Conservation (phyloP, 2,797 vertebrate genomes). For the Triplophysa bombifrons region DNA sequence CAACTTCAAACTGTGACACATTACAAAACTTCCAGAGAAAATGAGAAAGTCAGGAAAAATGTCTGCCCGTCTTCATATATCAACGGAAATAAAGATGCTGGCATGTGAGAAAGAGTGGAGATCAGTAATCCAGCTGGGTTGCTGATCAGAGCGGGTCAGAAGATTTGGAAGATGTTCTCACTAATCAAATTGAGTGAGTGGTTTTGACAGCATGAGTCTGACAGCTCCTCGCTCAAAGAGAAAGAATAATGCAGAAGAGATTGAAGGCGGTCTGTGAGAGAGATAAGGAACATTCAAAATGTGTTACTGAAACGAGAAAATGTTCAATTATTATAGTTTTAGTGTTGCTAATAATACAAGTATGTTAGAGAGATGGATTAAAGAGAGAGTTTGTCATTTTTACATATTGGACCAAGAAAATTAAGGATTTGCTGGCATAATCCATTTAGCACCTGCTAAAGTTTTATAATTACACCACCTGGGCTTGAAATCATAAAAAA, state of each 20-base stretch:
- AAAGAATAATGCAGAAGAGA: constrained; percentile 11
- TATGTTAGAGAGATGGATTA: too few species aligned
- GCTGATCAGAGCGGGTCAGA: constrained; percentile 25
- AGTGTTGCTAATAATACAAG: background rate
- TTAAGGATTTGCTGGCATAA: too few species aligned
- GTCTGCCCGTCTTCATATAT: constrained; percentile 37
- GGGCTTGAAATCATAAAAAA: too few species aligned
- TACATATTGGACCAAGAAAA: too few species aligned
- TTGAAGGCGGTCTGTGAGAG: background rate
- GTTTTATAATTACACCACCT: too few species aligned
- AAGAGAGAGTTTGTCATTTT: too few species aligned
- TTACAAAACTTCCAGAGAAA: constrained; percentile 40
- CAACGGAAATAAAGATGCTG: constrained; percentile 13
- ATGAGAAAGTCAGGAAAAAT: constrained; percentile 28
- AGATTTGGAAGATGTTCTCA: constrained; percentile 30
- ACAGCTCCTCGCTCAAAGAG: constrained; percentile 35
- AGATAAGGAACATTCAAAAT: background rate
- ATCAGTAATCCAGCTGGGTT: constrained; percentile 16
- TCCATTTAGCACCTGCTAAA: too few species aligned
- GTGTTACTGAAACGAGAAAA: background rate
- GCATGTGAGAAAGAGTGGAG: background rate
- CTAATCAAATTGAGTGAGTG: constrained; percentile 43
- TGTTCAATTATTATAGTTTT: background rate
- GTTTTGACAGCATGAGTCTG: constrained; percentile 33
- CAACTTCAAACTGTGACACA: constrained; percentile 28